These are phyloP conservation scores for Festucalex cinctus DNA, from an alignment of 2,113 vertebrate species.

Conservation along the genomic window DNA sequence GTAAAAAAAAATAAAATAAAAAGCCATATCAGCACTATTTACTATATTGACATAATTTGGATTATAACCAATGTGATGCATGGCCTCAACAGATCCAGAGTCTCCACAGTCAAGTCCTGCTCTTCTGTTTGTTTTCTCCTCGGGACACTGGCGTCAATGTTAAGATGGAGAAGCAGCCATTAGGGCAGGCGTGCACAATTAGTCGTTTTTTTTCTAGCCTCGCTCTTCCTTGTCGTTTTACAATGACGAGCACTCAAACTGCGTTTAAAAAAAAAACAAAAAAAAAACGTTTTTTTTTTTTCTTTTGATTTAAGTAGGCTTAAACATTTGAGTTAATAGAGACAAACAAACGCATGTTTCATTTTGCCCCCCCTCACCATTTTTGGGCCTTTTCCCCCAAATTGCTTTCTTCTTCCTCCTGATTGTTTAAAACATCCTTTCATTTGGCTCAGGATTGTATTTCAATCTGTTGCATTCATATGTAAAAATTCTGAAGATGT, in stretches of 20 bases:
- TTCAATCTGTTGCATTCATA: not conserved
- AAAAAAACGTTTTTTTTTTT: too few species aligned
- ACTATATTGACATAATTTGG: too few species aligned
- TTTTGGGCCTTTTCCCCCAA: too few species aligned
- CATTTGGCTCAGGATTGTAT: not conserved
- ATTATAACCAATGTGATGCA: not conserved
- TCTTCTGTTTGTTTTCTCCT: conserved; percentile 24
- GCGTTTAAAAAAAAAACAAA: too few species aligned
- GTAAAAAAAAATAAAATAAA: too few species aligned
- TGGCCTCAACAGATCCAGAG: not conserved
- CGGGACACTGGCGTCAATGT: conserved; percentile 12
- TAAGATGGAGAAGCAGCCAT: conserved; percentile 30
- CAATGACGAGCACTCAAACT: conserved; percentile 17
- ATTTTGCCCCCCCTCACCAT: too few species aligned
- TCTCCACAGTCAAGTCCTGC: not conserved
- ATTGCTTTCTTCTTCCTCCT: not conserved
- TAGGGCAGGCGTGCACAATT: conserved; percentile 39
- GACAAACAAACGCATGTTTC: too few species aligned
- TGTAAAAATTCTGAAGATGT: not conserved
- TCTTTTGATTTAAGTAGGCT: not conserved
- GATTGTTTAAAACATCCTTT: not conserved
- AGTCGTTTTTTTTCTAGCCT: conserved; percentile 17
- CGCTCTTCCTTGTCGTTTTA: conserved; percentile 19
- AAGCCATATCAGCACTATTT: too few species aligned
- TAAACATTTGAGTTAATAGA: too few species aligned